Evolutionary conservation across 2,113 vertebrate species (phyloP), one percentile per base, ranked within the genome.

Genomic region (Dendropsophus ebraccatus): DNA sequence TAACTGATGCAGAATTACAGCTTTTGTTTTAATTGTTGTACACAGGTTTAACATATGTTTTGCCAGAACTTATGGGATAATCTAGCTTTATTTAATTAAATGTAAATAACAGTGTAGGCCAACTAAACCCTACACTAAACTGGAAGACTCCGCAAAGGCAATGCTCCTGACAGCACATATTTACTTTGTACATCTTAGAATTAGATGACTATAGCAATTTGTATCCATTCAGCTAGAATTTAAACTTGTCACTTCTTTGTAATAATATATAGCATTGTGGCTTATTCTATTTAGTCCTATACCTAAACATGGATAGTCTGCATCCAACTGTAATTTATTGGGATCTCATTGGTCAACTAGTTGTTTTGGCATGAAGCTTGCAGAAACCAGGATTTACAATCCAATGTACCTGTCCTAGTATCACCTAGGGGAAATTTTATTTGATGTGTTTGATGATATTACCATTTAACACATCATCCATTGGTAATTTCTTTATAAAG

Each of bases 1-100:
- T 81, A 81, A 81, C 78, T 62, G 21, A 28, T 62, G 52, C 32
- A 21, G 56, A 62, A 81, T 65, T 81, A 60, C 35, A 28, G 56
- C 56, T 62, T 77, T 52, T 52, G 49, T 77, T 77, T 77, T 77
- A 77, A 77, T 52, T 30, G 47, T 35, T 47, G 37, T 81, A 81
- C 50, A 79, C 76, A 56, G 41, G 37, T 81, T n/a, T 81, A 77
- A 65, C 78, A 81, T 81, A 81, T 81, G 78, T 81, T 81, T 79
- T 65, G 41, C 23, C 56, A 81, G 78, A 37, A 81, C 11, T 12
- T 47, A 41, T 81, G 49, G 47, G 50, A 77, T 77, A 81, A 62
- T 41, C 35, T 25, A 47, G 78, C 78, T 81, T 62, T 45, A 81
- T 81, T 21, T 81, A 81, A 79, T 56, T 79, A 56, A 65, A 81